phyloP scores from a whole-genome alignment of 2,113 vertebrate species.

The Brienomyrus brachyistius region DNA sequence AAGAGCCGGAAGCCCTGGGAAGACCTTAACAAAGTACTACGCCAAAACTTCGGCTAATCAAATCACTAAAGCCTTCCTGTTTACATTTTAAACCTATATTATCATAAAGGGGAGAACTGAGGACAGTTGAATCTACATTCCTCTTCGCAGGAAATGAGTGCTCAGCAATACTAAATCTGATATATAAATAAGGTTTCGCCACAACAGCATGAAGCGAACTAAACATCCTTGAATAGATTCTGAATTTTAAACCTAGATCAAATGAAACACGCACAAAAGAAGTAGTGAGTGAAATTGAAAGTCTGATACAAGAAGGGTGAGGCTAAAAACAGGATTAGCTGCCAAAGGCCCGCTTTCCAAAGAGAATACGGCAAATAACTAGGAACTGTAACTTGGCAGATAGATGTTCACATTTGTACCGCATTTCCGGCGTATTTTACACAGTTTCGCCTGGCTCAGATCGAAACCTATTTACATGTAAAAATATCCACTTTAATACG shows the following conservation, averaged over 20 bases:
- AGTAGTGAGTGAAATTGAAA: constrained; percentile 71
- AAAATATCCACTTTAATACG: constrained; percentile 61
- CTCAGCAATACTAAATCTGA: constrained; percentile 58
- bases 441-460: constrained; percentile 65
- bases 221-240: constrained; percentile 67
- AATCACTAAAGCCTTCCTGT: constrained; percentile 55
- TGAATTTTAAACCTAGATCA: constrained; percentile 72
- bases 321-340: constrained; percentile 76
- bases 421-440: constrained; percentile 57
- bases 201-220: constrained; percentile 58
- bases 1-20: constrained; percentile 12
- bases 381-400: constrained; percentile 70
- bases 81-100: constrained; percentile 65
- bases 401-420: constrained; percentile 47
- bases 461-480: constrained; percentile 73
- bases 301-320: constrained; percentile 62
- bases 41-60: constrained; percentile 51
- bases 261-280: constrained; percentile 73
- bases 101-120: constrained; percentile 52
- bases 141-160: constrained; percentile 40
- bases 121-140: constrained; percentile 50
- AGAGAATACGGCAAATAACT: constrained; percentile 61
- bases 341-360: constrained; percentile 73
- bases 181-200: constrained; percentile 61
- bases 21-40: constrained; percentile 19